Evolutionary conservation across 2,113 vertebrate genomes (phyloP).

Genomic region (Ctenodactylus gundi): DNA sequence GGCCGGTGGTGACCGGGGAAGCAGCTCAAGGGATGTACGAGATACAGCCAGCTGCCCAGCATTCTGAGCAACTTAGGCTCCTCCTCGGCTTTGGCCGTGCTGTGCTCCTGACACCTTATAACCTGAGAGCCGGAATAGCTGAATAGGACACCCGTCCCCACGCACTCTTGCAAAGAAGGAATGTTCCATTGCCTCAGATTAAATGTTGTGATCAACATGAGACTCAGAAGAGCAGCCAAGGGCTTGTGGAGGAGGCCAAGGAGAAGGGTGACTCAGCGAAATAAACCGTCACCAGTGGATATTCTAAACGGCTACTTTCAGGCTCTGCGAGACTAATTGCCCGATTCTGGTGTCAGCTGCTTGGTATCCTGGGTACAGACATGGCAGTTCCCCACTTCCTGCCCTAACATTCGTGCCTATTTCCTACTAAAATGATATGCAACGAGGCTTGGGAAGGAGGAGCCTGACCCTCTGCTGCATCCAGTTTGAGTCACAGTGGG

Average conservation of each 20-base stretch:
- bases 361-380: not conserved
- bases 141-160: not conserved
- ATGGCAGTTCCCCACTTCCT: not conserved
- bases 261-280: constrained; percentile 24
- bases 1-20: not conserved
- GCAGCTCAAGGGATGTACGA: not conserved
- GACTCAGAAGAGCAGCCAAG: not conserved
- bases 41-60: not conserved
- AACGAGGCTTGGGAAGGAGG: not conserved
- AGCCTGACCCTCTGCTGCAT: not conserved
- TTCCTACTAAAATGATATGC: not conserved
- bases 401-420: not conserved
- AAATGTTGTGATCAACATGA: constrained; percentile 11
- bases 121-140: not conserved
- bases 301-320: not conserved
- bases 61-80: not conserved
- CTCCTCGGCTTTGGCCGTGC: not conserved
- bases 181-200: not conserved
- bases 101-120: not conserved
- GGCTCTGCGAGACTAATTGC: not conserved
- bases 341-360: not conserved
- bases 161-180: not conserved
- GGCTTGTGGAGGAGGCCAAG: not conserved
- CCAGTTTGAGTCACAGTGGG: not conserved
- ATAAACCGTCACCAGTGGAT: not conserved